These are phyloP conservation scores for Apis dorsata DNA, from an alignment of 1,140 invertebrate genomes.

Conservation along the genomic window DNA sequence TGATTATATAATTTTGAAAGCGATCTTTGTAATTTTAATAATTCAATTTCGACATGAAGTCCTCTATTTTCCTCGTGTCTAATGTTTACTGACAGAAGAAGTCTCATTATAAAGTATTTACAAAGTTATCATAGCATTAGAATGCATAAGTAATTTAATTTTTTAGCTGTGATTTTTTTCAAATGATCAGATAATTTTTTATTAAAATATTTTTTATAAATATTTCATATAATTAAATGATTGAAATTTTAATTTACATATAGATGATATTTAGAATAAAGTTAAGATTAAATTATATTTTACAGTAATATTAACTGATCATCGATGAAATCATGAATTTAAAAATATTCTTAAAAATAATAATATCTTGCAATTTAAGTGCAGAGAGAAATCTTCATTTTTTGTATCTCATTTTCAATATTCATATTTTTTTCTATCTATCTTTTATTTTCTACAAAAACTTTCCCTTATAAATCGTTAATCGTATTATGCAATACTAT, in stretches of 20 bases:
- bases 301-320: background rate
- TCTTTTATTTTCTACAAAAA: no score
- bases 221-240: background rate
- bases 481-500: no score
- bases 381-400: no score
- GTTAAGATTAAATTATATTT: background rate
- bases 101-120: background rate
- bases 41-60: background rate
- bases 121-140: background rate
- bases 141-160: background rate
- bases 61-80: background rate
- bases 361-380: no score
- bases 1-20: constrained; percentile 3
- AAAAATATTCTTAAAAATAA: no score
- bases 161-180: background rate
- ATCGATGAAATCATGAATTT: no score
- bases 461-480: no score
- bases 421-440: no score
- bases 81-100: background rate
- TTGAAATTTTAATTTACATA: background rate
- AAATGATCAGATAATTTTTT: background rate
- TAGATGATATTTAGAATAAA: background rate
- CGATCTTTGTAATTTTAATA: background rate
- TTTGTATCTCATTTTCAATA: no score
- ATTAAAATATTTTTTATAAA: background rate